Evolutionary conservation across 1,140 invertebrate species (phyloP), one percentile per base, ranked within the genome.

Genomic region (Macrotrachela quadricornifera): DNA sequence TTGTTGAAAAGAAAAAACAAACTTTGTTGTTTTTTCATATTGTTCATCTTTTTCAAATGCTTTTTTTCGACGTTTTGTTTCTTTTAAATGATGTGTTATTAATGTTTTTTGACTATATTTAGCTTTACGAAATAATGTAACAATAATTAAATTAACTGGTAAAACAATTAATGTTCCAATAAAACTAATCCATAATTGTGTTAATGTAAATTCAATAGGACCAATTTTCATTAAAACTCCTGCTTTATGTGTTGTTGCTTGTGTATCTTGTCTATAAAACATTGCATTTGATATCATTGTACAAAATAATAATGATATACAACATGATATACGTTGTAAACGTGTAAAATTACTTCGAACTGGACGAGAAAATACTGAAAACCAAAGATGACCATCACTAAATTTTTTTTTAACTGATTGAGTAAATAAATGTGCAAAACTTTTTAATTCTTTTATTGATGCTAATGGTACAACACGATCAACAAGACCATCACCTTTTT

Each of bases 211-310:
- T 21, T 48, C 42, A 10, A 54, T 37, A 11, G 53, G 53, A 13
- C 53, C 53, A 13, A 54, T 43, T 36, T 54, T 36, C 8, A 54
- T 12, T 30, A 30, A 30, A 18, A 49, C 53, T 10, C 46, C 47
- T 1, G 47, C 42, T 37, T 54, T 50, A 10, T 39, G 50, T 36
- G 43, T 39, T 30, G 21, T 30, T 17, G 44, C 36, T 17, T 57
- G 50, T 43, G 53, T 46, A 13, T 56, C 54, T 15, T 55, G 46
- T 44, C 65, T 66, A 57, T 69, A 71, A 57, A 63, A 71, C 68
- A 71, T 71, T 53, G 64, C 65, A 57, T 71, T 71, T 36, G 67
- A 61, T 44, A 70, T 67, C 69, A 71, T 71, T 11, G 66, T 70
- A 15, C 67, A 60, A 50, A 70, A 69, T 10, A 70, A 58, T 15